Base-by-base conservation (phyloP, 2,113 vertebrate genomes). In the Euleptes europaea region DNA sequence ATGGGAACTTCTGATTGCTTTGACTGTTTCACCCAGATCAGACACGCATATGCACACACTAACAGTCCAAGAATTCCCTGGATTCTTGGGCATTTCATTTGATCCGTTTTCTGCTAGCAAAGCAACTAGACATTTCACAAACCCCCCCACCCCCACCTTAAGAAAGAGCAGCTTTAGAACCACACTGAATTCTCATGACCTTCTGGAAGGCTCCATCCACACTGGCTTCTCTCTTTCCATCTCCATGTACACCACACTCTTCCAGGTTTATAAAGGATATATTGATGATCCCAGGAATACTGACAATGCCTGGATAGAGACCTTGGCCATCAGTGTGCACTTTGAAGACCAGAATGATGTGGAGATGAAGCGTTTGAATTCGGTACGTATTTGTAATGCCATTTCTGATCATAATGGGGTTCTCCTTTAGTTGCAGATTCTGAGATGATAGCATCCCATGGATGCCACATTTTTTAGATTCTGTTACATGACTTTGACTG, bases 271-370 rank as follows among this genome's bases (percentile, higher is more conserved):
- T 93, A 96, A 93, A 82, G 98, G 97, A 5, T 99, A 99, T 26
- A 88, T 98, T 0, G 99, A 99, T 0, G 98, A 99, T 91, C 94
- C 95, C 13, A 97, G 97, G 83, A 99, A 99, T 95, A 99, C 98
- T 0, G 99, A 99, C 78, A 98, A 98, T 0, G 98, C 98, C 89
- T 99, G 98, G 98, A 94, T 99, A 0, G 97, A 99, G 94, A 97
- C 96, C 0, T 97, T 97, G 0, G 96, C 97, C 1, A 0, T 98
- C 74, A 97, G 96, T 13, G 67, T 99, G 88, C 98, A 99, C 92
- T 96, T 99, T 7, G 87, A 95, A 76, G 92, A 88, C 69, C 94
- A 95, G 84, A 93, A 90, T 0, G 93, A 95, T 0, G 42, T 89
- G 84, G 88, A 95, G 75, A 95, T 97, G 90, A 94, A 92, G 38